Evolutionary conservation across 2,113 vertebrate genomes (phyloP).

Genomic region (Crocuta crocuta): DNA sequence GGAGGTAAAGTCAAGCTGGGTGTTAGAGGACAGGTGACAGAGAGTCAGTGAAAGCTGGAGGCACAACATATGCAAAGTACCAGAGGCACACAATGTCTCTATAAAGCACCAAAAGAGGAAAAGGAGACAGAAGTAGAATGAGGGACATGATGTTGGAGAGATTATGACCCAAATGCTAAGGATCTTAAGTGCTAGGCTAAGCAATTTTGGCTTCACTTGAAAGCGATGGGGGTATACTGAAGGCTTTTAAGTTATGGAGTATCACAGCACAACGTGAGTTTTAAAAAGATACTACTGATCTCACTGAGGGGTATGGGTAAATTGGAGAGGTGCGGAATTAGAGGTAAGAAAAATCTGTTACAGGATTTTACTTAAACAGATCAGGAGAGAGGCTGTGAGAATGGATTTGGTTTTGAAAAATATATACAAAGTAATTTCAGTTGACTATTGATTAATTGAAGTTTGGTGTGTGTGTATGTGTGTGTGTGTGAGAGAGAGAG

Average conservation of each 20-base stretch:
- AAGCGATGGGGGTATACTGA: neutral
- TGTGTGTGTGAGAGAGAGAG: neutral
- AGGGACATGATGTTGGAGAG: neutral
- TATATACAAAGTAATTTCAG: neutral
- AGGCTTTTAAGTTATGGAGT: neutral
- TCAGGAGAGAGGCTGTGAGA: neutral
- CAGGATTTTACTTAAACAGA: neutral
- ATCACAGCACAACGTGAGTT: neutral
- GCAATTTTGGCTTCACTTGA: neutral
- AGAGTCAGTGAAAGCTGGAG: neutral
- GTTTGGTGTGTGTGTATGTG: neutral
- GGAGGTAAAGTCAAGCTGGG: neutral
- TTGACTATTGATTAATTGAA: neutral
- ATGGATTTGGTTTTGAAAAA: slow-evolving; percentile 41
- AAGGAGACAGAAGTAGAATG: neutral
- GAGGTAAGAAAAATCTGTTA: neutral
- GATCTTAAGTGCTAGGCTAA: neutral
- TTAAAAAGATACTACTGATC: neutral
- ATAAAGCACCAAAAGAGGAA: neutral
- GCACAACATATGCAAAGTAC: neutral
- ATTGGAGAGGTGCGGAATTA: neutral
- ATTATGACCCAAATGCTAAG: neutral
- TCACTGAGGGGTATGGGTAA: neutral
- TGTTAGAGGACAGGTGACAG: neutral
- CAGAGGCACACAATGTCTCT: neutral